Base-by-base conservation (phyloP, 2,888 invertebrate species). In the Blera fallax region DNA sequence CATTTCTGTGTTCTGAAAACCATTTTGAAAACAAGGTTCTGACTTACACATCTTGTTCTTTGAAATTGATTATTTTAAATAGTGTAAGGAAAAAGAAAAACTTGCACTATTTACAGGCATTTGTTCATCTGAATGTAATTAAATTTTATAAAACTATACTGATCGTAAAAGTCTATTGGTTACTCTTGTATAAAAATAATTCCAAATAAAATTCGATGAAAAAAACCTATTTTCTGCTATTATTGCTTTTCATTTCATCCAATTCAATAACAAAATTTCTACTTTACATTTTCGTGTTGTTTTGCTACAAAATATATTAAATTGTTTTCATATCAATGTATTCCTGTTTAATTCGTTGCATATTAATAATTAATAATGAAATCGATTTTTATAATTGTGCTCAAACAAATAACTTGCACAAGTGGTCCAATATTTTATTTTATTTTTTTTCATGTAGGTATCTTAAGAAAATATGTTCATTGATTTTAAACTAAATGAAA, bases 401-500 rank as follows among this genome's bases (percentile, higher is more conserved):
- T 60, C 45, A 11, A 77, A 72, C 76, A 67, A 74, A 64, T 80
- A 80, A 76, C 80, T 79, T 76, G 81, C 85, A 81, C 81, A 80
- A 40, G 85, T 85, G 85, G 85, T 85, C 85, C 85, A 60, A 80
- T 74, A 56, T 58, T 64, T 62, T 64, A 45, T 52, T 52, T 29
- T 37, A 10, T 67, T 50, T 27, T 54, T n/a, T n/a, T n/a, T n/a
- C n/a, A n/a, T n/a, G n/a, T n/a, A n/a, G n/a, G 21, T 43, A 45
- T 32, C 37, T 27, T 67, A 34, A 52, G 62, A 40, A 45, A 52
- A 62, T n/a, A 29, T 56, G 54, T 21, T 21, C 5, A 21, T 64
- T 64, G 48, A 56, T 8, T 65, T 56, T 82, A 65, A 88, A 89
- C 88, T 88, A 90, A 89, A 90, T 89, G 89, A 90, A 90, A 90